Percentiles rank a stretch among this genome's conserved stretches.
These are phyloP conservation scores for Thymelicus lineola DNA, from an alignment of 2,888 invertebrate species.

Conservation along the genomic window DNA sequence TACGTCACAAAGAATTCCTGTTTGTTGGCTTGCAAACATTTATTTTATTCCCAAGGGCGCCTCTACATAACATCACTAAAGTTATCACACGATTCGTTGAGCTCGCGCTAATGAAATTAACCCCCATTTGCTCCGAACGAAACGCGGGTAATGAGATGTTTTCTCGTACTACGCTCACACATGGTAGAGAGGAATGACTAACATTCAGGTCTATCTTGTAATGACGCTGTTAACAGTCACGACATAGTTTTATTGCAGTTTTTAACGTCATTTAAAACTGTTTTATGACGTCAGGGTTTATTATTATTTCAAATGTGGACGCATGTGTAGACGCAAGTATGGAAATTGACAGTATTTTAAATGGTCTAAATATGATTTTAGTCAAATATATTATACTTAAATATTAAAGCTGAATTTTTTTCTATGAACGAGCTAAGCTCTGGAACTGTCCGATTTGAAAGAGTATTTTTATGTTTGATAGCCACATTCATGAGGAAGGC, in stretches of 20 bases:
- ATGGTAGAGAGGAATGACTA: slow-evolving; percentile 62
- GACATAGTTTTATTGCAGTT: slow-evolving; percentile 2
- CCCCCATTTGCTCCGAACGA: slow-evolving; percentile 72
- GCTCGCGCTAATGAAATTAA: slow-evolving; percentile 82
- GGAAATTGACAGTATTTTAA: too few relatives aligned
- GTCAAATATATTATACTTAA: too few relatives aligned
- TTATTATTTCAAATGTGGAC: too few relatives aligned
- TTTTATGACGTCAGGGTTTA: slow-evolving; percentile 4
- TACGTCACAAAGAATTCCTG: slow-evolving; percentile 56
- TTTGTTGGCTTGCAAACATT: slow-evolving; percentile 56
- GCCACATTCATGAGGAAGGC: too few relatives aligned
- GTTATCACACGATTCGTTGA: slow-evolving; percentile 84
- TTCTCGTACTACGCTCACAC: slow-evolving; percentile 62
- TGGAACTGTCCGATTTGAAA: too few relatives aligned
- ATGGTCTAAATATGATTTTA: too few relatives aligned
- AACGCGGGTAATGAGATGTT: slow-evolving; percentile 73
- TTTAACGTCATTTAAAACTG: neutral
- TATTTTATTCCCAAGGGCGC: slow-evolving; percentile 65
- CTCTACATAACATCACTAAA: slow-evolving; percentile 78
- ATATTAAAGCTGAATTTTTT: too few relatives aligned
- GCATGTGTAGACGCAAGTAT: too few relatives aligned
- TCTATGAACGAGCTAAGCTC: too few relatives aligned
- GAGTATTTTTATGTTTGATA: too few relatives aligned
- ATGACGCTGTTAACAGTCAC: neutral
- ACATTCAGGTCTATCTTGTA: slow-evolving; percentile 33